Evolutionary conservation across 2,113 vertebrate species (phyloP), one percentile per base, ranked within the genome.

Genomic region (Gobius niger): DNA sequence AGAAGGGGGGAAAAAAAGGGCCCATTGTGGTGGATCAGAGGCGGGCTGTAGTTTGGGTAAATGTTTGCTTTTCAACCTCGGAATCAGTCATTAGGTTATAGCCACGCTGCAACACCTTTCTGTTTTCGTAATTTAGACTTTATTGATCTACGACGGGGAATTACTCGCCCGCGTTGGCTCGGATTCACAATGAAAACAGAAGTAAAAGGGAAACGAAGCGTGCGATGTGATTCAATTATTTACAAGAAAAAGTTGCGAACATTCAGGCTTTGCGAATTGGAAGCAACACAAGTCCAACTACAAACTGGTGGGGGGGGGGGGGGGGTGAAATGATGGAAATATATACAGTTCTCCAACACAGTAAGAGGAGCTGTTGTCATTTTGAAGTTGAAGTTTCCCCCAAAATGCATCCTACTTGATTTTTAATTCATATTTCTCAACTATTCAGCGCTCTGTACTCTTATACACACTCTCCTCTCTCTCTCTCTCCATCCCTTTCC

Each of bases 11-110:
- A 34, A 34, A 34, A 34, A 87, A 65, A 80, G 82, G 65, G 72
- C 78, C 73, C 80, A 50, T 83, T 89, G 82, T 85, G 73, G 82
- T 85, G 73, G 66, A 59, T 67, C 75, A 76, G 66, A 68, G 76
- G 69, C 76, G 52, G 75, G 84, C 69, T 41, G 44, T 60, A 70
- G 62, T 72, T 73, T 61, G 80, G 24, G 60, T 42, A 12, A 77
- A 47, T 19, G 60, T 78, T 67, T 84, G 75, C 67, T 65, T 78
- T 64, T 67, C 15, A 70, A 77, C 81, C 44, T 79, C 70, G 75
- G 44, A 75, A 41, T 62, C 34, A 46, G 46, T 59, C 59, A 71
- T 67, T 24, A 47, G 54, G 70, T 66, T 16, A 51, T 52, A 57
- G 44, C 10, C 44, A 18, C 1, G 5, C 41, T 46, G 44, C 2